Conservation (phyloP, 2,888 invertebrate species). For the Acleris literana region DNA sequence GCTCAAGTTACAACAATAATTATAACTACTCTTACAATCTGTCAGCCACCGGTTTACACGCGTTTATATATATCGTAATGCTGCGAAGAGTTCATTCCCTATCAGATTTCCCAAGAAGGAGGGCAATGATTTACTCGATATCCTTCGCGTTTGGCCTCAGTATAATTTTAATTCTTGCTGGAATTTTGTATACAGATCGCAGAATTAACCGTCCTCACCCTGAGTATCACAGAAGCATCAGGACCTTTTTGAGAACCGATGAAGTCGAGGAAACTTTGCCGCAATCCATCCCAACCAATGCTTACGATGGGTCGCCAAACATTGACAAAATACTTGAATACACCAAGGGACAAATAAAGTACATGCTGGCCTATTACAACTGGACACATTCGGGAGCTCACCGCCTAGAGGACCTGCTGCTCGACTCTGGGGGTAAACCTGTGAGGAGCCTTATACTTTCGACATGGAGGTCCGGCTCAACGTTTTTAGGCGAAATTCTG, state of each 20-base stretch:
- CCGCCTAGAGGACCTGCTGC: constrained; percentile 86
- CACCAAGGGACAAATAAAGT: constrained; percentile 65
- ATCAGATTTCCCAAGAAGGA: too few relatives aligned
- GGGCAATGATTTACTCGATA: constrained; percentile 67
- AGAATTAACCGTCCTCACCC: constrained; percentile 74
- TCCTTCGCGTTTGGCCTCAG: constrained; percentile 81
- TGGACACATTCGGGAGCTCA: constrained; percentile 68
- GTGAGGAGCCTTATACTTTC: constrained; percentile 90
- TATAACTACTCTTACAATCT: constrained; percentile 51
- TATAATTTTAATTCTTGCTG: constrained; percentile 79
- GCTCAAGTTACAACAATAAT: constrained; percentile 54
- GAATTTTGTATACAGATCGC: constrained; percentile 82
- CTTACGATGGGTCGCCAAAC: constrained; percentile 66
- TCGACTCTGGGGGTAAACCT: constrained; percentile 88
- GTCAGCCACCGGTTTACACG: constrained; percentile 51
- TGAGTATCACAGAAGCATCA: constrained; percentile 71
- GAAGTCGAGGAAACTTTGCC: constrained; percentile 61
- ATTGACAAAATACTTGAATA: constrained; percentile 69
- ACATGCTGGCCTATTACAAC: constrained; percentile 70
- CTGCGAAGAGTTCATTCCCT: constrained; percentile 73
- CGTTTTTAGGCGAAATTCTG: constrained; percentile 93
- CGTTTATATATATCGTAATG: constrained; percentile 70
- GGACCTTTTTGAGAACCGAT: constrained; percentile 86
- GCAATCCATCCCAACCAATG: constrained; percentile 64
- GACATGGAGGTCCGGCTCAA: constrained; percentile 96